Percentiles rank a stretch among this genome's conserved stretches.
phyloP scores from a whole-genome alignment of 2,888 invertebrate genomes.

The Ormyrus nitidulus region DNA sequence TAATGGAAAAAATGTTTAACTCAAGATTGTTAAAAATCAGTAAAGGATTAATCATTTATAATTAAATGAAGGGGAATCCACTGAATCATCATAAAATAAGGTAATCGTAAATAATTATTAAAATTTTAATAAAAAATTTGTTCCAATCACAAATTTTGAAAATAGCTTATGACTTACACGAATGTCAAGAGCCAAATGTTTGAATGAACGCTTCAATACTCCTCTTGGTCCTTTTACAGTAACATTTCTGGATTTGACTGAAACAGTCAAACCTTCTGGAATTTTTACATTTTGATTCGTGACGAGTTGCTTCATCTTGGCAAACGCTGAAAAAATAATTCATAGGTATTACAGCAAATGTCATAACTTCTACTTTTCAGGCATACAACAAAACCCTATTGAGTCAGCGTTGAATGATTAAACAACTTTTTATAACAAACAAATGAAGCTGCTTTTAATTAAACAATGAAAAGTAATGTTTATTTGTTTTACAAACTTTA shows the following conservation, averaged over 20 bases:
- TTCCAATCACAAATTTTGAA: no score
- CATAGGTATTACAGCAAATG: no score
- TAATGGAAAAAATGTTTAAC: neutral
- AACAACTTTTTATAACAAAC: no score
- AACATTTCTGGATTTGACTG: conserved; percentile 92
- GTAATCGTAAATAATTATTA: neutral
- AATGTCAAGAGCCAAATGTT: conserved; percentile 97
- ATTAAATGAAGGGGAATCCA: conserved; percentile 74
- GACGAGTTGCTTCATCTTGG: conserved; percentile 93
- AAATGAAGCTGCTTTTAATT: no score
- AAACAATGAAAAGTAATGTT: no score
- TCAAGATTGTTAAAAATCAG: conserved; percentile 61
- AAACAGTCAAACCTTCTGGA: conserved; percentile 92
- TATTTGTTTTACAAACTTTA: neutral
- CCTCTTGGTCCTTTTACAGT: conserved; percentile 97
- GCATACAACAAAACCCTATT: no score
- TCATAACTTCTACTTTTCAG: no score
- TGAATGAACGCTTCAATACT: conserved; percentile 91
- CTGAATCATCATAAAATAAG: conserved; percentile 64
- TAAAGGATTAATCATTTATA: conserved; percentile 70
- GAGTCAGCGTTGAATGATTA: no score
- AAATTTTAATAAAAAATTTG: no score
- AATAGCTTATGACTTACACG: conserved; percentile 73
- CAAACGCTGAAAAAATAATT: no score
- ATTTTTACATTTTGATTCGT: conserved; percentile 96